Conservation (phyloP, 2,888 invertebrate genomes). For the Beris chalybata region DNA sequence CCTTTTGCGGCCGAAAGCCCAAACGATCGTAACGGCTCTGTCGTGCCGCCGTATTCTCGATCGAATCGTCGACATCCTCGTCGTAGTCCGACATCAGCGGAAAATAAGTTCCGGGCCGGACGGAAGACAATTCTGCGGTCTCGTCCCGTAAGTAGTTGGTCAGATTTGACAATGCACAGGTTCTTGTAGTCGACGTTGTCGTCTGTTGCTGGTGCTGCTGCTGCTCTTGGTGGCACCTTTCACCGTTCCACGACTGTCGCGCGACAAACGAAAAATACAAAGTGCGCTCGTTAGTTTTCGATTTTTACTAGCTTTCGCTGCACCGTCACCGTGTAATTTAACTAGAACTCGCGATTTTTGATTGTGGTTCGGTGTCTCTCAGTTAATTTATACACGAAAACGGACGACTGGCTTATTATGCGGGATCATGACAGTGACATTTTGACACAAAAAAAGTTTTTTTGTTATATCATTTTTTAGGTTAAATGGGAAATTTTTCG, state of each 20-base stretch:
- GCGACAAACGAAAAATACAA: constrained; percentile 9
- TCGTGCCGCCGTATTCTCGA: neutral
- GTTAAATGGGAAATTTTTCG: constrained; percentile 7
- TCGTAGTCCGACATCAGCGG: constrained; percentile 35
- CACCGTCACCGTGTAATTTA: neutral
- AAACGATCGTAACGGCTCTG: constrained; percentile 52
- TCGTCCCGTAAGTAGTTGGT: constrained; percentile 13
- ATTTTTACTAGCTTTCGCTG: constrained; percentile 1
- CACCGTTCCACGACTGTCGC: constrained; percentile 16
- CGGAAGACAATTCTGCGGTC: neutral
- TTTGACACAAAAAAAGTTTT: constrained; percentile 29
- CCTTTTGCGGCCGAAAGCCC: constrained; percentile 74
- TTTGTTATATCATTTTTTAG: constrained; percentile 35
- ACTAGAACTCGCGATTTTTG: neutral
- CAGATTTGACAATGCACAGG: constrained; percentile 18
- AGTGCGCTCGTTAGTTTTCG: neutral
- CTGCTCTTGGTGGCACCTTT: constrained; percentile 18
- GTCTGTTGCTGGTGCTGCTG: constrained; percentile 14
- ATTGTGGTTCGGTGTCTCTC: neutral
- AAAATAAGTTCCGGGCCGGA: constrained; percentile 1
- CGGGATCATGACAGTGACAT: constrained; percentile 37
- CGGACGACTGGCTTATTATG: constrained; percentile 24
- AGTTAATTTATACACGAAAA: constrained; percentile 21
- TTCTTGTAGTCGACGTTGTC: neutral
- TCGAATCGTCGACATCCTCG: constrained; percentile 20